Conservation (phyloP, 2,797 vertebrate genomes). For the Gadopsis bispinosus region DNA sequence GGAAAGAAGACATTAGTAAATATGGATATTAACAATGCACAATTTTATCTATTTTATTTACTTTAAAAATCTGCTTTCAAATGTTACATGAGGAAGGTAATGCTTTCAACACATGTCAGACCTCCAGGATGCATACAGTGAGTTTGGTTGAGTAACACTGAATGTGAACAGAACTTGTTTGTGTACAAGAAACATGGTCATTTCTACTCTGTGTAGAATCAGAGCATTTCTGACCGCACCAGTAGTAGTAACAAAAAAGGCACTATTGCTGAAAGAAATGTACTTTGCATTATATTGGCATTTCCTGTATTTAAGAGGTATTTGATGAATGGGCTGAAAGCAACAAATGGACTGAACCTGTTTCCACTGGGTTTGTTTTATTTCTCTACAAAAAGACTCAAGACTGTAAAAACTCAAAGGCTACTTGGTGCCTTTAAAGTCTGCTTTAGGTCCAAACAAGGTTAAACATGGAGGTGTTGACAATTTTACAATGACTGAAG, state of each 20-base stretch:
- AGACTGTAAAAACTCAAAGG: neutral
- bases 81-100: neutral
- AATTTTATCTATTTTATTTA: neutral
- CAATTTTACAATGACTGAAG: neutral
- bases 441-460: conserved; percentile 24
- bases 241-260: too few relatives aligned
- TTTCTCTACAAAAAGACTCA: conserved; percentile 2
- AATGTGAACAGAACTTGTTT: neutral
- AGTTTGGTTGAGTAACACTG: neutral
- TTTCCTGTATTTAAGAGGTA: neutral
- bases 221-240: neutral
- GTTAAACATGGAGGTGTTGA: neutral
- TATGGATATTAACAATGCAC: too few relatives aligned
- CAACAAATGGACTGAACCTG: neutral
- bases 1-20: too few relatives aligned
- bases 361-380: neutral
- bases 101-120: too few relatives aligned
- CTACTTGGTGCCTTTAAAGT: neutral
- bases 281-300: neutral
- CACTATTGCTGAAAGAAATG: too few relatives aligned
- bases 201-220: neutral
- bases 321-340: neutral
- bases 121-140: too few relatives aligned
- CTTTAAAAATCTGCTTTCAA: neutral
- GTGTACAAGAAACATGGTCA: neutral